Evolutionary conservation across 2,113 vertebrate species (phyloP).

Genomic region (Muntiacus muntjak): DNA sequence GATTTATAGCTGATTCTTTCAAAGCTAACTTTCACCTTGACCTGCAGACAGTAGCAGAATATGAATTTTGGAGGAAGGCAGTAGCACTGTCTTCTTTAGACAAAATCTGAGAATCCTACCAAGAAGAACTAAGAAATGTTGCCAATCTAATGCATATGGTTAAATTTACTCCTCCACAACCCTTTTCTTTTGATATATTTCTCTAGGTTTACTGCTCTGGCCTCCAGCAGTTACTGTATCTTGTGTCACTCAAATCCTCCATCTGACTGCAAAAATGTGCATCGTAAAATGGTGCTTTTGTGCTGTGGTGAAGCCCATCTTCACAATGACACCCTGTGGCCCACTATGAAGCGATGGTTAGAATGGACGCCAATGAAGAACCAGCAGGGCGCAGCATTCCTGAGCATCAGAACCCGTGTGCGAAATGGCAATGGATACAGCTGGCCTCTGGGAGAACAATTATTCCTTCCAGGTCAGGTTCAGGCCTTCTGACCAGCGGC

Average conservation of each 20-base stretch:
- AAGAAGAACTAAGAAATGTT: neutral
- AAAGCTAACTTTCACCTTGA: slow-evolving; percentile 31
- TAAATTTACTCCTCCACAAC: neutral
- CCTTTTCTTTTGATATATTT: neutral
- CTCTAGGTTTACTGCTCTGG: neutral
- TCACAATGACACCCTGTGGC: neutral
- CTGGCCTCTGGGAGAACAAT: neutral
- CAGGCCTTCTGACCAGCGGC: neutral
- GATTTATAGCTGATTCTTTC: slow-evolving; percentile 46
- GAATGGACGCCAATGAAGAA: neutral
- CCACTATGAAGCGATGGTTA: neutral
- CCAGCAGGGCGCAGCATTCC: neutral
- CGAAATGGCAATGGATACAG: neutral
- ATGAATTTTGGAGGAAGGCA: neutral
- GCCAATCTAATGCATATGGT: neutral
- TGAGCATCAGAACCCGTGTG: neutral
- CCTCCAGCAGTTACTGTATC: neutral
- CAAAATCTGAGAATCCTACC: neutral
- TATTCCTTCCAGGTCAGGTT: neutral
- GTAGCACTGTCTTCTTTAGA: neutral
- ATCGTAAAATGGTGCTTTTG: neutral
- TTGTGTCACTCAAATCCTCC: neutral
- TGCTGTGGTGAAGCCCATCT: neutral
- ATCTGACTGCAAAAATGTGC: neutral
- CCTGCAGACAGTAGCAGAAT: neutral